phyloP scores from a whole-genome alignment of 2,888 invertebrate species.

The Thymelicus acteon region DNA sequence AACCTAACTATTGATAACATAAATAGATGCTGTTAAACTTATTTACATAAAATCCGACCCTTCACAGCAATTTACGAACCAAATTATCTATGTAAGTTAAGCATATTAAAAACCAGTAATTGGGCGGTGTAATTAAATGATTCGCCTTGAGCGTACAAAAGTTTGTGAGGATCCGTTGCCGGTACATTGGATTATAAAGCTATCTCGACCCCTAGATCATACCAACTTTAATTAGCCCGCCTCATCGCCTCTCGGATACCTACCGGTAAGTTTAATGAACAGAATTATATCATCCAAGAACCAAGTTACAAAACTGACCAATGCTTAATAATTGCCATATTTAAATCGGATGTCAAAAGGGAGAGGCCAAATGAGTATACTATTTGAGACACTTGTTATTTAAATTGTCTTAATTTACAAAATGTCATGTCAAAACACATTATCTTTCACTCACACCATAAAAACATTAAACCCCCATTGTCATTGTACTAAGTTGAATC shows the following conservation, averaged over 20 bases:
- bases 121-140: slow-evolving; percentile 4
- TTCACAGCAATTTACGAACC: not conserved
- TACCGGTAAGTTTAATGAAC: not conserved
- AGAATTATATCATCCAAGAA: slow-evolving; percentile 1
- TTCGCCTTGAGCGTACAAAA: not conserved
- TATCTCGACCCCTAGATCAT: slow-evolving; percentile 10
- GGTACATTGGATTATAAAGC: slow-evolving; percentile 14
- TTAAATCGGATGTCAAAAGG: no score
- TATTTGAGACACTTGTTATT: no score
- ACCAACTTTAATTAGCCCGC: slow-evolving; percentile 17
- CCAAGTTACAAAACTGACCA: not conserved
- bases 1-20: no score
- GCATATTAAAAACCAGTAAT: not conserved
- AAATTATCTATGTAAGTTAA: not conserved
- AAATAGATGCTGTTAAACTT: no score
- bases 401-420: no score
- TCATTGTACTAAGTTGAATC: no score
- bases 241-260: not conserved
- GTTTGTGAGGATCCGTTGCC: slow-evolving; percentile 7
- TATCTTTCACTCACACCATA: no score
- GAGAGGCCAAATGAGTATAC: no score
- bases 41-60: not conserved
- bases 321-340: not conserved
- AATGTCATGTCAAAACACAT: no score
- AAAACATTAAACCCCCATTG: no score